Evolutionary conservation across 2,113 vertebrate genomes (phyloP).

Genomic region (Ibidorhyncha struthersii): DNA sequence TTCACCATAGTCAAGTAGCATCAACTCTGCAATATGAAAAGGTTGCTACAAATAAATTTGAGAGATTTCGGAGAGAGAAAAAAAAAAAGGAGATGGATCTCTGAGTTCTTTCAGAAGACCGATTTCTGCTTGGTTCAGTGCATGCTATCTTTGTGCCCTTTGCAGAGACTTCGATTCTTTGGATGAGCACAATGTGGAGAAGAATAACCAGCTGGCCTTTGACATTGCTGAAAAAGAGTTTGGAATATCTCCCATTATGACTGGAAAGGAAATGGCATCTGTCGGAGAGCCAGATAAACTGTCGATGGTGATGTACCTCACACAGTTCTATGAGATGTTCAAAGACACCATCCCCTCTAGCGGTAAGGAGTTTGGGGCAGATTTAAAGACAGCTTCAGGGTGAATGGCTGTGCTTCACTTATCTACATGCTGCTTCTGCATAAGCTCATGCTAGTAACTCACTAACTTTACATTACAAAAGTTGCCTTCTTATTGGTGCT

Average conservation of each 20-base stretch:
- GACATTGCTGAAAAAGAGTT: slow-evolving; percentile 94
- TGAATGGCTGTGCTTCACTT: background rate
- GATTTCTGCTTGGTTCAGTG: background rate
- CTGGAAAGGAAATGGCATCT: slow-evolving; percentile 95
- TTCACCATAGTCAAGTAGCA: background rate
- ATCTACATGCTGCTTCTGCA: background rate
- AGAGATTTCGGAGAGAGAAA: background rate
- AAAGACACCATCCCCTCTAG: slow-evolving; percentile 90
- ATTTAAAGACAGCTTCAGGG: background rate
- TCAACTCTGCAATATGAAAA: background rate
- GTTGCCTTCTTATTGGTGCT: background rate
- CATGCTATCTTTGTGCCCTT: background rate
- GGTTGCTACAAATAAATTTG: background rate
- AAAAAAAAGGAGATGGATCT: background rate
- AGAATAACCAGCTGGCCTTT: slow-evolving; percentile 94
- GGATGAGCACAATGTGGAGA: slow-evolving; percentile 90
- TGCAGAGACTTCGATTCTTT: slow-evolving; percentile 92
- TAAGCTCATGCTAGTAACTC: background rate
- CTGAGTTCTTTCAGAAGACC: background rate
- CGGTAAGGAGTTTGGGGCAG: slow-evolving; percentile 75
- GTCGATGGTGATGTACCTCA: slow-evolving; percentile 99
- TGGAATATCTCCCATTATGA: slow-evolving; percentile 97
- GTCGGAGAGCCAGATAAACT: slow-evolving; percentile 96
- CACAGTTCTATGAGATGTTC: slow-evolving; percentile 99
- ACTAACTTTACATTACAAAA: background rate